Evolutionary conservation across 92 coral and sea anemone genomes (phyloP).

Genomic region (Pocillopora grandis): DNA sequence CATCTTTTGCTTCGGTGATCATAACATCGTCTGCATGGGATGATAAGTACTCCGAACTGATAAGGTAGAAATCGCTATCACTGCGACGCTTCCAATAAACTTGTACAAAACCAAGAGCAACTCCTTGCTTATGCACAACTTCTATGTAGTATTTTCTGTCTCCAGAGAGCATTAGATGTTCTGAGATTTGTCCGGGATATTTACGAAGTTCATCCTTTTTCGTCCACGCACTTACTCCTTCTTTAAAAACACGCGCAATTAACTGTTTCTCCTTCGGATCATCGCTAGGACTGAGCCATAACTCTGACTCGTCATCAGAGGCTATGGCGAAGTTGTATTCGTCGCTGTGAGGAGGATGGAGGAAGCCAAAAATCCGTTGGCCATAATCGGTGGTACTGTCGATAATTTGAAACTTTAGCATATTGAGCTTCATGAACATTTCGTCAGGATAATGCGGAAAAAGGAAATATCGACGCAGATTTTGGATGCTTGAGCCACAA

Average conservation of each 20-base stretch:
- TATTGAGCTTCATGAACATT: neutral
- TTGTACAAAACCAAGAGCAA: neutral
- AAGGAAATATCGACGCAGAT: neutral
- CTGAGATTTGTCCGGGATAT: conserved; percentile 3
- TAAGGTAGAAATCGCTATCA: neutral
- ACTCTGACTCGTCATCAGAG: conserved; percentile 19
- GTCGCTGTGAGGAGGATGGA: neutral
- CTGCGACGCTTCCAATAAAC: neutral
- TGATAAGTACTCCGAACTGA: neutral
- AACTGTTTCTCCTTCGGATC: neutral
- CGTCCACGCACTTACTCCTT: neutral
- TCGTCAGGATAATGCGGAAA: neutral
- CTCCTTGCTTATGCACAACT: conserved; percentile 6
- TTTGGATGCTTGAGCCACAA: neutral
- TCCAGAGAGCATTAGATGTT: neutral
- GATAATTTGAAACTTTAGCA: neutral
- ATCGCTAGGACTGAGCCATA: conserved; percentile 13
- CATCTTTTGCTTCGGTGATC: neutral
- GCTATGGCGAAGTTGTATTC: conserved; percentile 1
- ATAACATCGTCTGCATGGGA: neutral
- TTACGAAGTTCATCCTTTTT: neutral
- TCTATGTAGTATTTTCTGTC: conserved; percentile 3
- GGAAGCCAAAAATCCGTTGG: neutral
- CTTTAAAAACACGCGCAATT: neutral
- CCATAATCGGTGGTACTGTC: neutral